phyloP scores from a whole-genome alignment of 1,140 invertebrate species.

The Paracyclopina nana region DNA sequence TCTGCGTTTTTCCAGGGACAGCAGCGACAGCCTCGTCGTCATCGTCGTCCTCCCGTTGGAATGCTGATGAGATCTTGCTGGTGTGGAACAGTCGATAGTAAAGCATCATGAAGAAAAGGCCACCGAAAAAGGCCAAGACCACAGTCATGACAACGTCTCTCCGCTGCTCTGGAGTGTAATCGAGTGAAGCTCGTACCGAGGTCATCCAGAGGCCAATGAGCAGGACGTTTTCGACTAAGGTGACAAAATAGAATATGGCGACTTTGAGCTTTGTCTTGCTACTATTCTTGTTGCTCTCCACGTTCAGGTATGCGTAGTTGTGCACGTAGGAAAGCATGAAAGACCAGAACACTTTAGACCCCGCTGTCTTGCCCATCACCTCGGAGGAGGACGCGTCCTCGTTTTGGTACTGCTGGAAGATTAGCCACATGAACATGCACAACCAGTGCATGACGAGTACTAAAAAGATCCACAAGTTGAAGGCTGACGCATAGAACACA shows the following conservation, averaged over 20 bases:
- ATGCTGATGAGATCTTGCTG: constrained; percentile 25
- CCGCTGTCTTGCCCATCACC: constrained; percentile 29
- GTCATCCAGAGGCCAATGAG: constrained; percentile 45
- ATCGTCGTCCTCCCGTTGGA: constrained; percentile 10
- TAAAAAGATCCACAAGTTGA: constrained; percentile 58
- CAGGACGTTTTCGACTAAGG: constrained; percentile 66
- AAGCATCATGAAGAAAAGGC: constrained; percentile 59
- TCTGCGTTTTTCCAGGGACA: constrained; percentile 19
- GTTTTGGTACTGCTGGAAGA: constrained; percentile 61
- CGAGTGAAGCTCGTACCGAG: constrained; percentile 25
- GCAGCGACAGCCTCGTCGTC: neutral
- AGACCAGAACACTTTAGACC: constrained; percentile 38
- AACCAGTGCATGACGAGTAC: constrained; percentile 59
- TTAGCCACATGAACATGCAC: constrained; percentile 62
- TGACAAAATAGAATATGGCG: constrained; percentile 70
- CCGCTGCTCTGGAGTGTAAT: constrained; percentile 29
- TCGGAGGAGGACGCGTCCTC: constrained; percentile 51
- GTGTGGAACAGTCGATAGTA: constrained; percentile 59
- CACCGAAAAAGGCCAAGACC: constrained; percentile 46
- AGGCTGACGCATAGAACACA: constrained; percentile 61
- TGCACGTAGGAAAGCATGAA: constrained; percentile 63
- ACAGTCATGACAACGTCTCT: constrained; percentile 36
- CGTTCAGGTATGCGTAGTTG: constrained; percentile 70
- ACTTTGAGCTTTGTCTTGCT: no score
- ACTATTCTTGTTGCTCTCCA: constrained; percentile 49